Evolutionary conservation across 2,113 vertebrate species (phyloP).

Genomic region (Myxocyprinus asiaticus): DNA sequence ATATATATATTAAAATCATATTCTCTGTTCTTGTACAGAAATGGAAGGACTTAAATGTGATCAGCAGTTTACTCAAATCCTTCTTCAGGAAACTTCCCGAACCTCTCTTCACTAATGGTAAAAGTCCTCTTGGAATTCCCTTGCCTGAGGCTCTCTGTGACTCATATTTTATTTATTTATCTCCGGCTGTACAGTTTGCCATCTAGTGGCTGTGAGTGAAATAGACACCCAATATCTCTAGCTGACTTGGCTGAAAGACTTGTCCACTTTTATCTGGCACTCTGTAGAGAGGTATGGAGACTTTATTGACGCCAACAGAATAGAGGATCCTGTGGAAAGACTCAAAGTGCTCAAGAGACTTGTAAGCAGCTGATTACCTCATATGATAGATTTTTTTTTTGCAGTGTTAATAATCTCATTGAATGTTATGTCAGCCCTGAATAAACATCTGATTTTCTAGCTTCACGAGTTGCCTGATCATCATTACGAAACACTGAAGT

Average conservation of each 20-base stretch:
- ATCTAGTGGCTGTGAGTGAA: constrained; percentile 55
- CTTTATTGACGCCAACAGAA: constrained; percentile 96
- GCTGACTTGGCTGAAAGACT: no score
- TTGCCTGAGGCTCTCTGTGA: background rate
- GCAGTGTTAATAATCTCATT: background rate
- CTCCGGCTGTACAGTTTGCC: background rate
- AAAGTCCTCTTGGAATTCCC: constrained; percentile 51
- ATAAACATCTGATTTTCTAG: constrained; percentile 68
- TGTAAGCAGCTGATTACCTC: constrained; percentile 73
- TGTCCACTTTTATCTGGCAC: constrained; percentile 11
- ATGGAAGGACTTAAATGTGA: constrained; percentile 98
- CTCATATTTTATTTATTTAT: background rate
- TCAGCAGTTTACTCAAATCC: constrained; percentile 97
- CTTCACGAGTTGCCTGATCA: constrained; percentile 93
- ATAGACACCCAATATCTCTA: background rate
- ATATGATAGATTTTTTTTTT: no score
- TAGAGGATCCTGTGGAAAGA: constrained; percentile 88
- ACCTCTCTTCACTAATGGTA: constrained; percentile 95
- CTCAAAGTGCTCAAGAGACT: constrained; percentile 91
- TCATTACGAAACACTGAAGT: constrained; percentile 98
- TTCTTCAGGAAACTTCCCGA: constrained; percentile 98
- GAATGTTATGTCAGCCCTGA: no score
- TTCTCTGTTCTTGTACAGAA: constrained; percentile 74
- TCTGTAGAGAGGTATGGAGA: constrained; percentile 90
- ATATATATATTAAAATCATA: background rate